These are phyloP conservation scores for Astropecten irregularis DNA, from an alignment of 53 echinoderm and acorn worm species.

Conservation along the genomic window DNA sequence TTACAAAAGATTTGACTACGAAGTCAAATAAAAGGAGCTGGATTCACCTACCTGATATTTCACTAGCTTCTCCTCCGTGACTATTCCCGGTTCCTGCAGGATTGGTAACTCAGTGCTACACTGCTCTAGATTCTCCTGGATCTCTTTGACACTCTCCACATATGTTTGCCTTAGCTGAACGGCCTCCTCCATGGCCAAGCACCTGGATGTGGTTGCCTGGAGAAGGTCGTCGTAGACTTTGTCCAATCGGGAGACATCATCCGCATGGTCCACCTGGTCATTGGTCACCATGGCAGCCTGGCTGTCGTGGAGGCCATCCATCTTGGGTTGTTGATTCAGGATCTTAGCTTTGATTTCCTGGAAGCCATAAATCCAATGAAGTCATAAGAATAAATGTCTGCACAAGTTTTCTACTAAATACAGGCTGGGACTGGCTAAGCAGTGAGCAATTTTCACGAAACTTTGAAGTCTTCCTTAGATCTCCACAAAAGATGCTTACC, in stretches of 20 bases:
- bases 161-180: constrained; percentile 61
- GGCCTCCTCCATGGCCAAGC: constrained; percentile 52
- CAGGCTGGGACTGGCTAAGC: no score
- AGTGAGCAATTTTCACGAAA: no score
- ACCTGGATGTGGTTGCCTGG: constrained; percentile 21
- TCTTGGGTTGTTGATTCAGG: constrained; percentile 59
- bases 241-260: constrained; percentile 67
- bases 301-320: constrained; percentile 62
- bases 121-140: constrained; percentile 70
- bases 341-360: constrained; percentile 77
- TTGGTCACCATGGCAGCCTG: constrained; percentile 60
- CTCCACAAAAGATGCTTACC: no score
- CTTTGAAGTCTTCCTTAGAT: no score
- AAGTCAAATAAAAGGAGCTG: no score
- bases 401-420: no score
- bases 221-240: constrained; percentile 67
- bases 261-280: constrained; percentile 81
- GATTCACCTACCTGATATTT: constrained; percentile 35
- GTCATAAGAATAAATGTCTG: no score
- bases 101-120: constrained; percentile 57
- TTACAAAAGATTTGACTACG: no score
- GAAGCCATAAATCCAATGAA: no score
- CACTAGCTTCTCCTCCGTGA: constrained; percentile 78
- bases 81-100: constrained; percentile 70
- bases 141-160: constrained; percentile 49